Base-by-base conservation (phyloP, 2,113 vertebrate genomes). In the Mionectes macconnelli region DNA sequence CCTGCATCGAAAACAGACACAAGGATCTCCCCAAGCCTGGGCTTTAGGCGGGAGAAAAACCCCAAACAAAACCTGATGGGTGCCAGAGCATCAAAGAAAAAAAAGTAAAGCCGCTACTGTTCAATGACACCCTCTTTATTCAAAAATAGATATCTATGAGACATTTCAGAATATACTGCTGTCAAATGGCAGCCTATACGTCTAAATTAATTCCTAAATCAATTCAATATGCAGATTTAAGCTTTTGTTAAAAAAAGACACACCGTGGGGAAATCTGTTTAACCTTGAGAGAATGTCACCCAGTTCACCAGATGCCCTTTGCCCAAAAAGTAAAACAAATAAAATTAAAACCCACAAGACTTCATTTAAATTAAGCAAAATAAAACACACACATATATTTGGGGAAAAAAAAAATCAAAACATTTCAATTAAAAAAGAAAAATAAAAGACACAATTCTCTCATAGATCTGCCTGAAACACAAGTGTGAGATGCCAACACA, bases 141-240 rank as follows among this genome's bases (percentile, higher is more conserved):
- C 98, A 98, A 98, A 98, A 98, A 98, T 98, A 98, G 96, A 98
- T 96, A 98, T 98, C 98, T 98, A 98, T 98, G 97, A 98, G 97
- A 98, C 98, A 97, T 98, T 98, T 98, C 97, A 98, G 98, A 98
- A 98, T 98, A 98, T 98, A 98, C 98, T 97, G 97, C 98, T 93
- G 96, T 70, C 96, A 55, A 97, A 96, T 17, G 96, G 85, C 98
- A 97, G 98, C 98, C 98, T 98, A 97, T 98, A 94, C 91, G 95
- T 97, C 98, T 98, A 98, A 97, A 98, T 98, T 97, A 98, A 97
- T 93, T 97, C 97, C 98, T 98, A 98, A 96, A 97, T 97, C 97
- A 96, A 94, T 87, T 95, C 39, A 93, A 93, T 98, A 94, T 97
- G 98, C 98, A 98, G 98, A 97, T 97, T 97, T 97, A 97, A 97